phyloP scores from a whole-genome alignment of 2,888 invertebrate genomes.

The Perizoma flavofasciatum region DNA sequence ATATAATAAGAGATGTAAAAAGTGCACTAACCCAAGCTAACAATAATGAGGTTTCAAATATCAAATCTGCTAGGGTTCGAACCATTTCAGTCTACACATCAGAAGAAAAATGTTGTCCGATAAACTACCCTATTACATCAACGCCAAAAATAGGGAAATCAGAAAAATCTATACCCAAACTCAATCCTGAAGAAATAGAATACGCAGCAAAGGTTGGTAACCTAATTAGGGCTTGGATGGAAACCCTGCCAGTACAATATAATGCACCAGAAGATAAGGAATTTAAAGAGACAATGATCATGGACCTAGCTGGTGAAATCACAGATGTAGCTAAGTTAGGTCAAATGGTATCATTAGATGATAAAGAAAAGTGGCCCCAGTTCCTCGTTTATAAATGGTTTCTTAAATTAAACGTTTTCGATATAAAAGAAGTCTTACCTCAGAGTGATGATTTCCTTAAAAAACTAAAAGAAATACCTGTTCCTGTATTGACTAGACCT shows the following conservation, averaged over 20 bases:
- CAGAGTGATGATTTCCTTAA: slow-evolving; percentile 43
- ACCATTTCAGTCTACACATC: slow-evolving; percentile 47
- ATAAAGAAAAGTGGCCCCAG: slow-evolving; percentile 41
- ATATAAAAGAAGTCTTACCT: slow-evolving; percentile 44
- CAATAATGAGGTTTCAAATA: slow-evolving; percentile 2
- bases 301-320: slow-evolving; percentile 56
- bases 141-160: slow-evolving; percentile 45
- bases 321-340: slow-evolving; percentile 50
- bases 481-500: slow-evolving; percentile 47
- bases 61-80: slow-evolving; percentile 21
- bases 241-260: slow-evolving; percentile 48
- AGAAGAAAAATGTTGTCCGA: slow-evolving; percentile 33
- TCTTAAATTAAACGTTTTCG: slow-evolving; percentile 48
- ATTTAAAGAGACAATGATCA: slow-evolving; percentile 50
- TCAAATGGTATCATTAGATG: slow-evolving; percentile 43
- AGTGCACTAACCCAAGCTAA: slow-evolving; percentile 7
- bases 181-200: slow-evolving; percentile 47
- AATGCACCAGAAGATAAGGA: slow-evolving; percentile 42
- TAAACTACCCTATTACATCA: slow-evolving; percentile 48
- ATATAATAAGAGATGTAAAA: slow-evolving; percentile 21
- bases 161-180: slow-evolving; percentile 42
- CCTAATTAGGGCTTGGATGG: slow-evolving; percentile 51
- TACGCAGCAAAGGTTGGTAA: slow-evolving; percentile 44
- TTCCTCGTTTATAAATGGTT: slow-evolving; percentile 56
- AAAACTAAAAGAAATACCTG: slow-evolving; percentile 42